Percentiles rank a stretch among this genome's conserved stretches.
Evolutionary conservation across 2,113 vertebrate genomes (phyloP).

Genomic region (Rissa tridactyla): DNA sequence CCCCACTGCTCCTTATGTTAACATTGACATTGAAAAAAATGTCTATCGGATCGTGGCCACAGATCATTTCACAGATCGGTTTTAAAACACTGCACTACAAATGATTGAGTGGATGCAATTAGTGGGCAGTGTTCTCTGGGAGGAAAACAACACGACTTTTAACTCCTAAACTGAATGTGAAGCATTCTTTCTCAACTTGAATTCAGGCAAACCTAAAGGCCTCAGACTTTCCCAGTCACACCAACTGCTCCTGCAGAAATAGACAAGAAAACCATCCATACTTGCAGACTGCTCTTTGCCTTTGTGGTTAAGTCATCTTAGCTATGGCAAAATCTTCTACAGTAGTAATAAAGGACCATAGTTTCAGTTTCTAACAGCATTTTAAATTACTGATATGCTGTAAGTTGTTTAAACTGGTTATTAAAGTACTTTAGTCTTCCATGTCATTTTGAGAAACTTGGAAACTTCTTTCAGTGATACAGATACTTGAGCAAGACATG

Average conservation of each 20-base stretch:
- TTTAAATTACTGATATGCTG: background rate
- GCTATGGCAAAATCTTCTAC: background rate
- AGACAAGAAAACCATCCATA: background rate
- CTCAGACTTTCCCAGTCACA: background rate
- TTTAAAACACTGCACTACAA: background rate
- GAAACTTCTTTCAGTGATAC: background rate
- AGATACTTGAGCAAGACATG: background rate
- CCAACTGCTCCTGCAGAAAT: background rate
- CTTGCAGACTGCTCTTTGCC: background rate
- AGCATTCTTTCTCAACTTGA: background rate
- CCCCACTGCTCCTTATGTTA: constrained; percentile 54
- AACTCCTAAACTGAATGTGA: background rate
- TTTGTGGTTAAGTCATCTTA: background rate
- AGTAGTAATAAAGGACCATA: background rate
- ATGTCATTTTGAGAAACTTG: background rate
- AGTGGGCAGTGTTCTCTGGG: background rate
- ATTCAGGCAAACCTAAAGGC: background rate
- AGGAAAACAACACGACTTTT: background rate
- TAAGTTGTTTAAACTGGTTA: background rate
- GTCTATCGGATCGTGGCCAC: constrained; percentile 20
- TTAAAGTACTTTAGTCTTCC: background rate
- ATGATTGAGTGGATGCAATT: background rate
- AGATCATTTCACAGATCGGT: constrained; percentile 46
- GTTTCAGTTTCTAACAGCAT: background rate
- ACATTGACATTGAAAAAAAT: constrained; percentile 28